phyloP scores from a whole-genome alignment of 1,140 invertebrate species.

The Hylyphantes graminicola region DNA sequence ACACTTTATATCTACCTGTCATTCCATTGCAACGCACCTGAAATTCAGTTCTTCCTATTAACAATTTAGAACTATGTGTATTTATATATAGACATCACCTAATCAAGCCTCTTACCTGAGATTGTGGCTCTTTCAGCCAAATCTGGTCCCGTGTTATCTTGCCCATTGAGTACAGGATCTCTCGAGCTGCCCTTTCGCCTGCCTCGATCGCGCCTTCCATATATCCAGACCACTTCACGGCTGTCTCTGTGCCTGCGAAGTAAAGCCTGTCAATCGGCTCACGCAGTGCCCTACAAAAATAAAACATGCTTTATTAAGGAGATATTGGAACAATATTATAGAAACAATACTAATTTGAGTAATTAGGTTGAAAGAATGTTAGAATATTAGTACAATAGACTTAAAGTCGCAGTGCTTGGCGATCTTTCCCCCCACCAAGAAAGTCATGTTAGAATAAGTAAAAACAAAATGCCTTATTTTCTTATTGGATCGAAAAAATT shows the following conservation, averaged over 20 bases:
- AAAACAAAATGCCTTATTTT: too few species aligned
- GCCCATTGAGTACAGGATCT: constrained; percentile 63
- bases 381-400: not conserved
- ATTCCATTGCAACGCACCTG: too few species aligned
- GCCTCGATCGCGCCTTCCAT: constrained; percentile 70
- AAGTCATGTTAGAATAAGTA: too few species aligned
- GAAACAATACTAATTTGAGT: not conserved
- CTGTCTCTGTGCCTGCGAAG: constrained; percentile 71
- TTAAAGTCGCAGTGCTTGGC: too few species aligned
- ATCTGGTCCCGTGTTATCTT: constrained; percentile 57
- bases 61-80: too few species aligned
- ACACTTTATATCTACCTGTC: too few species aligned
- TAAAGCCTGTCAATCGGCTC: constrained; percentile 65
- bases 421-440: too few species aligned
- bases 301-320: not conserved
- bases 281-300: constrained; percentile 60
- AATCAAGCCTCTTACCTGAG: constrained; percentile 3
- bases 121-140: constrained; percentile 59
- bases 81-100: not conserved
- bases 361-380: not conserved
- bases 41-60: too few species aligned
- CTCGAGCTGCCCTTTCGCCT: constrained; percentile 69
- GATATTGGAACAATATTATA: not conserved
- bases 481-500: too few species aligned
- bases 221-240: constrained; percentile 70